These are phyloP conservation scores for Liolophura sinensis DNA, from an alignment of 1,140 invertebrate species.

Conservation along the genomic window DNA sequence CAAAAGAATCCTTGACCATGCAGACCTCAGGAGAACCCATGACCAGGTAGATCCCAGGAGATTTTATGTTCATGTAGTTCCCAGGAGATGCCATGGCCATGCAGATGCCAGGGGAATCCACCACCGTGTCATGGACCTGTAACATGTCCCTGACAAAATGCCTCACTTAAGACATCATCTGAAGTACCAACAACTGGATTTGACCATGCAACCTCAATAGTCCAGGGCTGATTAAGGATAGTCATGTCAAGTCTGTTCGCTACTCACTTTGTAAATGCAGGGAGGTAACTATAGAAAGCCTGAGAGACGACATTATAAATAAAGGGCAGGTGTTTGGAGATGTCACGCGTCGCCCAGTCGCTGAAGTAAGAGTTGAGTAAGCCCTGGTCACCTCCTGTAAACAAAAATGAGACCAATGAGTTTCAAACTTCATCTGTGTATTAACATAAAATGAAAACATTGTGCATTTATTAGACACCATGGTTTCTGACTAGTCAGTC, in stretches of 20 bases:
- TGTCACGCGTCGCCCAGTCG: conserved; percentile 90
- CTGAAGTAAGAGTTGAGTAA: conserved; percentile 91
- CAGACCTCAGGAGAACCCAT: too few relatives aligned
- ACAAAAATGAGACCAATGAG: conserved; percentile 9
- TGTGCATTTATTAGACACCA: not conserved
- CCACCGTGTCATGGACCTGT: not conserved
- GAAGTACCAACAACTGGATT: too few relatives aligned
- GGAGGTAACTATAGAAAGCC: conserved; percentile 94
- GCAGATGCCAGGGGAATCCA: not conserved
- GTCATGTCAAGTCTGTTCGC: too few relatives aligned
- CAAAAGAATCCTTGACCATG: too few relatives aligned
- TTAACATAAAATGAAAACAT: too few relatives aligned
- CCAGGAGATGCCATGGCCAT: too few relatives aligned
- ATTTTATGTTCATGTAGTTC: too few relatives aligned
- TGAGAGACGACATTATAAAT: conserved; percentile 97
- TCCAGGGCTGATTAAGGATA: not conserved
- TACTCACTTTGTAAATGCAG: conserved; percentile 91
- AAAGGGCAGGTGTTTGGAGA: conserved; percentile 91
- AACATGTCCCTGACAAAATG: not conserved
- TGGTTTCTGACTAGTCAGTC: not conserved
- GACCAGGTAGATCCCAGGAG: too few relatives aligned
- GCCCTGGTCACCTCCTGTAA: conserved; percentile 74
- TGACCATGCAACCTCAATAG: not conserved
- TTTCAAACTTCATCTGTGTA: not conserved
- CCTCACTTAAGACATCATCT: not conserved